Evolutionary conservation across 2,888 invertebrate species (phyloP).

Genomic region (Cantharis lateralis): DNA sequence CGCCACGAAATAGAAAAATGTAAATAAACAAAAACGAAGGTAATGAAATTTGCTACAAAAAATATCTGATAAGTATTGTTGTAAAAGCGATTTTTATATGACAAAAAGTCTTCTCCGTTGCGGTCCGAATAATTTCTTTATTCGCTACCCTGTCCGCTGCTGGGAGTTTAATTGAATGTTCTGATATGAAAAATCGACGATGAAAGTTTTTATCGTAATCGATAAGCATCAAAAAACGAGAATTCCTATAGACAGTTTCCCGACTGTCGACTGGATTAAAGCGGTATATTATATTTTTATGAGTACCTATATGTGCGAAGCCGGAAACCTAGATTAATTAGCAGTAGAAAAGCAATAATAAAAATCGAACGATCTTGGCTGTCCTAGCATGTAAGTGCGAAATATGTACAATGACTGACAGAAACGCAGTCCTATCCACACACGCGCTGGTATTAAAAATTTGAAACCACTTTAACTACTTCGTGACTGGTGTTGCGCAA

Average conservation of each 20-base stretch:
- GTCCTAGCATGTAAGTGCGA: background rate
- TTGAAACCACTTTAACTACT: slow-evolving; percentile 21
- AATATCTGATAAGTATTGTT: too few species aligned
- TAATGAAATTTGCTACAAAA: too few species aligned
- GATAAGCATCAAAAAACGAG: background rate
- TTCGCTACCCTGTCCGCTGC: too few species aligned
- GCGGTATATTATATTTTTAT: background rate
- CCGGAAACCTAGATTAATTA: background rate
- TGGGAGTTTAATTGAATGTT: background rate
- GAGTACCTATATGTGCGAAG: background rate
- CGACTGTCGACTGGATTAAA: background rate
- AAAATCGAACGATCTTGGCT: background rate
- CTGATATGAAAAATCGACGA: background rate
- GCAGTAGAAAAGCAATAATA: background rate
- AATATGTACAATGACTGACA: background rate
- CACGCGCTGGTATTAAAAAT: slow-evolving; percentile 6
- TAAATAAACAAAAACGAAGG: too few species aligned
- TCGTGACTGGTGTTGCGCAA: slow-evolving; percentile 33
- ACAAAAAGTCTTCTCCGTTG: too few species aligned
- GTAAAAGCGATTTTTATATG: too few species aligned
- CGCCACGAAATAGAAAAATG: too few species aligned
- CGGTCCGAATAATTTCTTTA: too few species aligned
- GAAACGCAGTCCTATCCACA: background rate
- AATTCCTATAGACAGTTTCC: background rate
- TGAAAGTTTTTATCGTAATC: background rate